Evolutionary conservation across 2,888 invertebrate species (phyloP), one percentile per base, ranked within the genome.

Genomic region (Lasioglossum oenotherae): DNA sequence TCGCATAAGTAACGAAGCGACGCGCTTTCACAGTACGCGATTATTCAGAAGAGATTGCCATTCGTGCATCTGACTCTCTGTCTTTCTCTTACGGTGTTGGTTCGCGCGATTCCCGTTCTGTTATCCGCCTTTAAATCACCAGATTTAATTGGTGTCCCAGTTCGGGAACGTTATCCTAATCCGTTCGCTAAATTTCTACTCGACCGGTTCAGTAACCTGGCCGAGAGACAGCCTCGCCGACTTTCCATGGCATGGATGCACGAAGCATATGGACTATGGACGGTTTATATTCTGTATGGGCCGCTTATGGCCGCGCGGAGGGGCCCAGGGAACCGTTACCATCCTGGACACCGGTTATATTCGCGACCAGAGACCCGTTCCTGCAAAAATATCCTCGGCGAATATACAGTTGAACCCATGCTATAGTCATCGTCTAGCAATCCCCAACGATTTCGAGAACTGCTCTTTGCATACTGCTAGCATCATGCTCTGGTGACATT

Each of bases 321-420:
- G 86, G 67, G 46, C 38, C 72, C 69, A 44, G 38, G 73, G 57
- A 84, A 89, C 89, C 87, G 86, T 89, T 89, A 89, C n/a, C 35
- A 67, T 79, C 74, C 44, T 84, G 79, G n/a, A 38, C 69, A 67
- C 67, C 78, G 44, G 75, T 76, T 84, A 77, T 75, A 35, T 82
- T 78, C 75, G 57, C 49, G 23, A 31, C 73, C 82, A 19, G 44
- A 53, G 53, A 78, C 74, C 38, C 67, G 73, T 82, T 82, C 49
- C 53, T 41, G 72, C 35, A 80, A 78, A 85, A 78, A 85, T 85
- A 77, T 53, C 53, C 74, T 12, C 46, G 67, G 60, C 53, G 86
- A 84, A 74, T 84, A 84, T 78, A 46, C 78, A 84, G 60, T 60
- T 57, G 75, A n/a, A 73, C 27, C 60, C 60, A 1, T 27, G 60